Conservation (phyloP, 2,888 invertebrate genomes). For the Orthosia gothica region DNA sequence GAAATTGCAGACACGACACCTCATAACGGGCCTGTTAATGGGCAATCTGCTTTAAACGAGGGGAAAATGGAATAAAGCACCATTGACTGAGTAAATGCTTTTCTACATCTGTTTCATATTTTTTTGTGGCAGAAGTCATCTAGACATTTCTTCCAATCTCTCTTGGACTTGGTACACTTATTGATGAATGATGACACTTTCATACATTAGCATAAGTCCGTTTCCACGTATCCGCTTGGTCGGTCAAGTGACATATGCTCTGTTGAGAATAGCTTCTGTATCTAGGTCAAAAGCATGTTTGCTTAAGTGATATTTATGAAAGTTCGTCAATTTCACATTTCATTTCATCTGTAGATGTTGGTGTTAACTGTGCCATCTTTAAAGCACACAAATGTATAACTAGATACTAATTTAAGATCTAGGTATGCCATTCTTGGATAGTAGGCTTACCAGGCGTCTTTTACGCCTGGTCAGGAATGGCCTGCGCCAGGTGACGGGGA, state of each 20-base stretch:
- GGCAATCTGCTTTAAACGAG: too few relatives aligned
- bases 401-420: too few relatives aligned
- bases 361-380: not conserved
- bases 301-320: slow-evolving; percentile 63
- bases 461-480: too few relatives aligned
- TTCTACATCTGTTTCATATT: not conserved
- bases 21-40: too few relatives aligned
- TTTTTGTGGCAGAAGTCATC: slow-evolving; percentile 4
- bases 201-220: slow-evolving; percentile 52
- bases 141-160: slow-evolving; percentile 9
- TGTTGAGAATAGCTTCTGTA: slow-evolving; percentile 41
- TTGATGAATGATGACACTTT: slow-evolving; percentile 61
- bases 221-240: slow-evolving; percentile 57
- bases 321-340: slow-evolving; percentile 53
- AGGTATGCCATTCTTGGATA: too few relatives aligned
- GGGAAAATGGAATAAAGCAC: not conserved
- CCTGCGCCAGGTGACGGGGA: too few relatives aligned
- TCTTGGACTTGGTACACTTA: slow-evolving; percentile 21
- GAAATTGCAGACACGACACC: too few relatives aligned
- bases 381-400: not conserved
- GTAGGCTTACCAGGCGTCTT: too few relatives aligned
- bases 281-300: slow-evolving; percentile 60
- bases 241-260: slow-evolving; percentile 54
- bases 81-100: not conserved
- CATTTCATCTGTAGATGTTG: slow-evolving; percentile 22